Evolutionary conservation across 2,888 invertebrate species (phyloP), one percentile per base, ranked within the genome.

Genomic region (Lacanobia wlatinum): DNA sequence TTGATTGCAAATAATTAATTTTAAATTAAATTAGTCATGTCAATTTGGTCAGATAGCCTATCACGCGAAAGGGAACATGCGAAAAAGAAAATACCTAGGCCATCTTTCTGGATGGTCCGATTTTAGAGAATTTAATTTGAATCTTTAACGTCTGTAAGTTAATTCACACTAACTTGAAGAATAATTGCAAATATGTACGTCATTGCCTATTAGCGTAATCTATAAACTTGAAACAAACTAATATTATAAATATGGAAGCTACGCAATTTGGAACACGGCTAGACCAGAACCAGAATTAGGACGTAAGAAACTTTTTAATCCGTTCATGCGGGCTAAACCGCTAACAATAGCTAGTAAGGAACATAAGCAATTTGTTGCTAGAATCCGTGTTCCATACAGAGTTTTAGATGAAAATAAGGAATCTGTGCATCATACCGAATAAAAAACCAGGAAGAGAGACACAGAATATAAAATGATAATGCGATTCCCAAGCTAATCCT

Each of bases 1-100:
- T 66, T 64, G 48, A 80, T 67, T 58, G 66, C 52, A n/a, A 56
- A 60, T 70, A 52, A 80, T 60, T 79, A 52, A 67, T 67, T 63
- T 12, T 7, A 16, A 64, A 69, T 55, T 55, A 59, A 78, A 65
- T 72, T 7, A 46, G 50, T 71, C 16, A 10, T 34, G 18, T 52
- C 43, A 71, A 52, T 60, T 23, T 58, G 4, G 16, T 50, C 50
- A 21, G 50, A 34, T 50, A 28, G 52, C 7, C 0, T 2, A 34
- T 43, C 43, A 43, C 10, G 14, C 14, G 1, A 16, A 56, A 38
- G n/a, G 12, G n/a, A 38, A 38, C 14, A 23, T 55, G 23, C 14
- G 16, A 8, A 23, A 53, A 53, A 52, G 12, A 23, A 34, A n/a
- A 43, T 43, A 4, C 4, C 14, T 43, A 43, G 43, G 43, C 14